Evolutionary conservation across 2,113 vertebrate genomes (phyloP).

Genomic region (Prinia subflava): DNA sequence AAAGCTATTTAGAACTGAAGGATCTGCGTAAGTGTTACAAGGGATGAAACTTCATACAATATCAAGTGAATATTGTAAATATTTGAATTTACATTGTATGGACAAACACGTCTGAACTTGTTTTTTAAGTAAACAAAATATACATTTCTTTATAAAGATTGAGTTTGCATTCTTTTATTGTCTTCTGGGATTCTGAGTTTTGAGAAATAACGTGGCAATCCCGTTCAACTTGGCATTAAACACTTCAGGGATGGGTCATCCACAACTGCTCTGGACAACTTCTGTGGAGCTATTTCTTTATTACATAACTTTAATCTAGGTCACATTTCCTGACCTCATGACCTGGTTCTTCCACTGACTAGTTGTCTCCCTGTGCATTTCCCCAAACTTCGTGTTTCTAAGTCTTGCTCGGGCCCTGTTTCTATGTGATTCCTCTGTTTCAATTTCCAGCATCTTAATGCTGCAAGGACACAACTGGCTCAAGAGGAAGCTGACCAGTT

Average conservation of each 20-base stretch:
- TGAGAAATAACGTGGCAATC: neutral
- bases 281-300: neutral
- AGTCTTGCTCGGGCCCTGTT: neutral
- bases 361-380: neutral
- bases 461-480: neutral
- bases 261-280: neutral
- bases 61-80: constrained; percentile 44
- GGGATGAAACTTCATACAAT: neutral
- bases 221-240: neutral
- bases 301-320: neutral
- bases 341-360: neutral
- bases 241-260: neutral
- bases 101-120: neutral
- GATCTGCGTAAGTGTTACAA: constrained; percentile 18
- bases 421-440: neutral
- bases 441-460: neutral
- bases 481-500: neutral
- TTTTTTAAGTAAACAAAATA: constrained; percentile 17
- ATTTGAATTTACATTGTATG: neutral
- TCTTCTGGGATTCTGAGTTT: neutral
- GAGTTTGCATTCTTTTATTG: neutral
- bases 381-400: neutral
- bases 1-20: constrained; percentile 53
- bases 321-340: neutral
- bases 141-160: neutral